Conservation (phyloP, 2,113 vertebrate species). For the Bostrychus sinensis region DNA sequence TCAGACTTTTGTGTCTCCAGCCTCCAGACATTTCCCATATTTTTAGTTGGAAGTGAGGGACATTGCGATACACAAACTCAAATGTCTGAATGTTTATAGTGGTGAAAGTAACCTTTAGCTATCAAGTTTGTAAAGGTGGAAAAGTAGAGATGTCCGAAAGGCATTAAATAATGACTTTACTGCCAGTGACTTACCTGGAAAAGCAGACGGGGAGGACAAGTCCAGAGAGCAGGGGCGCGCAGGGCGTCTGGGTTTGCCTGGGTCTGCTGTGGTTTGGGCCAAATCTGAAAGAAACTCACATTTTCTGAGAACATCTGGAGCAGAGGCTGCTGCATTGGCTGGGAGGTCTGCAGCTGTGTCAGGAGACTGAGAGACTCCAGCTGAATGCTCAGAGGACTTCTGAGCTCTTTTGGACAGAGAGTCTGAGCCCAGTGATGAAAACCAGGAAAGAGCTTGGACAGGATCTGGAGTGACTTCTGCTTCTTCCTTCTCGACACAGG, state of each 20-base stretch:
- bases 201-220: conserved; percentile 84
- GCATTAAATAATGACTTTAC: no score
- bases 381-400: not conserved
- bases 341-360: not conserved
- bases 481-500: not conserved
- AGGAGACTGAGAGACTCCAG: not conserved
- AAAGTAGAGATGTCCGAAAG: no score
- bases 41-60: no score
- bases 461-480: not conserved
- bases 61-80: no score
- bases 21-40: no score
- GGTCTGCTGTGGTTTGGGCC: conserved; percentile 70
- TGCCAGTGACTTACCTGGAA: conserved; percentile 80
- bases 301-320: not conserved
- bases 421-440: not conserved
- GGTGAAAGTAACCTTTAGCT: no score
- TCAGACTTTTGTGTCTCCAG: no score
- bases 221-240: conserved; percentile 93
- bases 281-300: conserved; percentile 9
- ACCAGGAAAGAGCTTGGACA: not conserved
- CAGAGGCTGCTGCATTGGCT: not conserved
- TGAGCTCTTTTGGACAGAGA: not conserved
- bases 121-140: no score
- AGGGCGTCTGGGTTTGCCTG: conserved; percentile 81
- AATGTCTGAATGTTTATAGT: no score